Base-by-base conservation (phyloP, 2,113 vertebrate species). In the Ramphastos sulfuratus region DNA sequence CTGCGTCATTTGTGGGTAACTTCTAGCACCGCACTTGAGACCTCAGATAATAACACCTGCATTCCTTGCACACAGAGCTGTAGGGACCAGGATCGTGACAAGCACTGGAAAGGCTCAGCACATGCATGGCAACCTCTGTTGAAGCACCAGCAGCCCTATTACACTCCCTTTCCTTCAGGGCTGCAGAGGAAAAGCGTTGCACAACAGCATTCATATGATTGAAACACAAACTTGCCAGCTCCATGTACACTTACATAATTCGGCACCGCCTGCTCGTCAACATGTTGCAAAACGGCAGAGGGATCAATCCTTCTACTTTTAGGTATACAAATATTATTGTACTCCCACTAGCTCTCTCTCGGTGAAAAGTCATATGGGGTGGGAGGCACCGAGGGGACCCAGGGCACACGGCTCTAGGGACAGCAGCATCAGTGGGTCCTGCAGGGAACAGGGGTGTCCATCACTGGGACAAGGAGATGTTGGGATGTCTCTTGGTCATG, bases 271-370 rank as follows among this genome's bases (percentile, higher is more conserved):
- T 52, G 74, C 39, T 90, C 12, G 73, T 81, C 93, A 92, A 83
- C 94, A 91, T 18, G 0, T 91, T 95, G 93, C 94, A 81, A 91
- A 95, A 95, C 82, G 67, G 94, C 89, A 87, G 44, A 9, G 2
- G 67, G 79, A 92, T 93, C 82, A 85, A 95, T 92, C 46, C 5
- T 71, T 87, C 93, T 64, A 73, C 94, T 87, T 87, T 89, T 87
- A 91, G 92, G 89, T 67, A 20, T 52, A 74, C 82, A 92, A 96
- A 95, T 88, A 77, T 70, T 87, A 46, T 87, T 74, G 75, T 89
- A 35, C 7, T 73, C 58, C 37, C 5, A 12, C 52, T 52, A 63
- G 54, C 12, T n/a, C 27, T 74, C 42, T 90, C 90, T 87, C 44
- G 87, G 94, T 10, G 9, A 89, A 93, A 92, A 91, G 82, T 76